Percentiles rank a stretch among this genome's conserved stretches.
phyloP scores from a whole-genome alignment of 2,113 vertebrate genomes.

The Thamnophis sirtalis region DNA sequence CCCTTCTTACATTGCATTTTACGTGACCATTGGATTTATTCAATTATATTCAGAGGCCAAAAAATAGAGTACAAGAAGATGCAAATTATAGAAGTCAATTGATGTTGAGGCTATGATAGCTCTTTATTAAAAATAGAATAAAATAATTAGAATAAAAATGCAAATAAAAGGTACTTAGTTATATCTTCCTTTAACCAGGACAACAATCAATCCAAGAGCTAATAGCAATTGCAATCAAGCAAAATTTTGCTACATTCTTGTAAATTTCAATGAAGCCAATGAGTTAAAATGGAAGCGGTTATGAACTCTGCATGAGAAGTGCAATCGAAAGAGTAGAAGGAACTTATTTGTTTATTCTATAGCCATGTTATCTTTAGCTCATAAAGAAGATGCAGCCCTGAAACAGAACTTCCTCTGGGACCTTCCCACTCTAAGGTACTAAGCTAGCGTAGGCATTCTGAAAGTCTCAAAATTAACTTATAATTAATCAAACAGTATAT shows the following conservation, averaged over 20 bases:
- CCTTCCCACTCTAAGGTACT: neutral
- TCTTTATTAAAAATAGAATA: neutral
- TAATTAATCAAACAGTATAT: neutral
- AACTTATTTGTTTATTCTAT: neutral
- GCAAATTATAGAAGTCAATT: slow-evolving; percentile 29
- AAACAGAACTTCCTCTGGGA: neutral
- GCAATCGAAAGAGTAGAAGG: neutral
- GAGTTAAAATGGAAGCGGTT: neutral
- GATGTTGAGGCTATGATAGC: neutral
- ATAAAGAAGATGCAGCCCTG: neutral
- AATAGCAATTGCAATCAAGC: neutral
- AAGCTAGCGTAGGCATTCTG: neutral
- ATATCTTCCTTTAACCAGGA: neutral
- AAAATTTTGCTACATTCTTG: neutral
- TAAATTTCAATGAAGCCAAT: neutral
- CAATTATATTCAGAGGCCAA: neutral
- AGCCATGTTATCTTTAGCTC: neutral
- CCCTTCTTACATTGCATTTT: neutral
- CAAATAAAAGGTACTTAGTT: neutral
- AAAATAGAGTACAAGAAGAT: slow-evolving; percentile 54
- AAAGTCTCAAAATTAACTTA: neutral
- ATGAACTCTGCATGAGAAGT: neutral
- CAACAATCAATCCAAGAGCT: neutral
- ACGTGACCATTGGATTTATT: neutral
- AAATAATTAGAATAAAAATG: neutral